Percentiles rank a stretch among this genome's conserved stretches.
phyloP scores from a whole-genome alignment of 2,797 vertebrate genomes.

The Smutsia gigantea region DNA sequence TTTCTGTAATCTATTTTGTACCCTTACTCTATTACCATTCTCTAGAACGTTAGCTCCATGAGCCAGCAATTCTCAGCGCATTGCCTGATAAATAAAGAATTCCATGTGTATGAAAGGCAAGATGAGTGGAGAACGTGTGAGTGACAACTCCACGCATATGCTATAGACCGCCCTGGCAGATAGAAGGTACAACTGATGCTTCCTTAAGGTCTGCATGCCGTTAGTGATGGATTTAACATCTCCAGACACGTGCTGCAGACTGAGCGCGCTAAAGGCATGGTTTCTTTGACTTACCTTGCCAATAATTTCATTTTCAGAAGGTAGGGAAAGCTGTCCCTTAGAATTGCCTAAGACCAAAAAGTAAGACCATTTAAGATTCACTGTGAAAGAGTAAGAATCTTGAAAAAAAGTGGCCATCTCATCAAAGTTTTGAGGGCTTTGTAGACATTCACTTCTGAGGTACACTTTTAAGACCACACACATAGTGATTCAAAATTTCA shows the following conservation, averaged over 20 bases:
- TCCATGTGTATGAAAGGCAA: neutral
- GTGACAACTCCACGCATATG: neutral
- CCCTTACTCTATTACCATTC: neutral
- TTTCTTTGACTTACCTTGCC: neutral
- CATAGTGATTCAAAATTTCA: neutral
- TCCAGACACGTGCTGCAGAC: neutral
- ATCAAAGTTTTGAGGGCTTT: neutral
- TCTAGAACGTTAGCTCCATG: neutral
- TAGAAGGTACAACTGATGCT: neutral
- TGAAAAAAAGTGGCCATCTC: neutral
- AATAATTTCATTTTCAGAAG: neutral
- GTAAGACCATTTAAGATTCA: neutral
- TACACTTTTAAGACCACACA: neutral
- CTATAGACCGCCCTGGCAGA: neutral
- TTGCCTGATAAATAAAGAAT: neutral
- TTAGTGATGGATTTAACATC: neutral
- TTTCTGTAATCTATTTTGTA: neutral
- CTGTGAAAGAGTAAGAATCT: neutral
- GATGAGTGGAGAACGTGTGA: neutral
- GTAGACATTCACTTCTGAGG: neutral
- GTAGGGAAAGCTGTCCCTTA: neutral
- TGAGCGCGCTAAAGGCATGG: neutral
- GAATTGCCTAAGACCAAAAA: neutral
- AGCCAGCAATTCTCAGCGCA: no score
- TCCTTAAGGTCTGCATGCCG: neutral